Base-by-base conservation (phyloP, 2,888 invertebrate species). In the Dugesia japonica region DNA sequence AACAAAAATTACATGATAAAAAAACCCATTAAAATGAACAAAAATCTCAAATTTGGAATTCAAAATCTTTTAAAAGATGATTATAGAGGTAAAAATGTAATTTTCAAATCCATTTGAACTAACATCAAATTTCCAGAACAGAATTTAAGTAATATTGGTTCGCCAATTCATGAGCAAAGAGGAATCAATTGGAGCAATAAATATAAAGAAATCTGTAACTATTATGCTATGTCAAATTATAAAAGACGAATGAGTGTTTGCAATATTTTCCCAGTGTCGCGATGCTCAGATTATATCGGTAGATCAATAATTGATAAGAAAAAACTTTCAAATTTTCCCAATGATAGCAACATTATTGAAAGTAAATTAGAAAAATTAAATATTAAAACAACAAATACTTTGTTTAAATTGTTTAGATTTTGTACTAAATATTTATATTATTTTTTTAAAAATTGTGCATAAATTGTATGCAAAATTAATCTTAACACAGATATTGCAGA, bases 231-330 rank as follows among this genome's bases (percentile, higher is more conserved):
- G 56, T 56, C 56, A 23, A 56, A 56, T 56, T 20, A 20, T 56
- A 56, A 56, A 56, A n/a, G 56, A 20, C 56, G 23, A n/a, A 56
- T 56, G 56, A 56, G 56, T 56, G 56, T 56, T 56, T 56, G 56
- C 23, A 23, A n/a, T n/a, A 23, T 56, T 20, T 56, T 56, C 17
- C 56, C 56, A 1, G 56, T 56, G 56, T 4, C 56, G 17, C 4
- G 23, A 56, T 56, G 56, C 23, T 56, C 56, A 4, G n/a, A 56
- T 23, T 56, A 20, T 23, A n/a, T 56, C n/a, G 23, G 56, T 20
- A 4, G 56, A 56, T n/a, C 56, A 4, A 9, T 56, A 1, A 56
- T 56, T 20, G 56, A 56, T n/a, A 56, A 56, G 23, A 56, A 23
- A 23, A 56, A 56, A 23, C 1, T 56, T 7, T 4, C 56, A 1